Percentiles rank a stretch among this genome's conserved stretches.
Conservation (phyloP, 2,113 vertebrate genomes). For the Dromaius novaehollandiae region DNA sequence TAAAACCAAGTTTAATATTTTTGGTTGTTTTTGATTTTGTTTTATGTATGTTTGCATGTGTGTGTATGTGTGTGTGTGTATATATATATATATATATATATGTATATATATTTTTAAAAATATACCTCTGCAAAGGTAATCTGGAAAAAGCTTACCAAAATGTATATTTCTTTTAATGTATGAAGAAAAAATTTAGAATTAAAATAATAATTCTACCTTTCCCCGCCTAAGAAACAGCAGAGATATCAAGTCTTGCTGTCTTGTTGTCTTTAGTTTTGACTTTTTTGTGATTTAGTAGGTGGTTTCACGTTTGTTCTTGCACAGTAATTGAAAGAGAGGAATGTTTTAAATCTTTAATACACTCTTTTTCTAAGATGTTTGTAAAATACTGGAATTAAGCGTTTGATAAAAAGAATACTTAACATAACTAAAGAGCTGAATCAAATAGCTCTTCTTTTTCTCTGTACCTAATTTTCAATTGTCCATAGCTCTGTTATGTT, state of each 20-base stretch:
- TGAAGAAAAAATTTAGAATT: not conserved
- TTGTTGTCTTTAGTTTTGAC: not conserved
- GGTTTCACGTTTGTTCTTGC: not conserved
- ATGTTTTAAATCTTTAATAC: not conserved
- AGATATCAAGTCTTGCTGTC: not conserved
- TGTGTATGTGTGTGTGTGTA: no score
- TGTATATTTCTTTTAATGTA: not conserved
- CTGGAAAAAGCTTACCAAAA: not conserved
- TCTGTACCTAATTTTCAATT: not conserved
- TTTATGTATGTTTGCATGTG: not conserved
- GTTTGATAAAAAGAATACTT: not conserved
- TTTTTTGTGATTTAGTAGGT: not conserved
- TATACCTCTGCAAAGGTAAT: not conserved
- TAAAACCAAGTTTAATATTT: not conserved
- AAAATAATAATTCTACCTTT: not conserved
- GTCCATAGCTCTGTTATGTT: not conserved
- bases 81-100: no score
- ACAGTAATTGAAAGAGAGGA: not conserved
- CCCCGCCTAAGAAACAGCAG: not conserved
- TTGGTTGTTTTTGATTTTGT: not conserved
- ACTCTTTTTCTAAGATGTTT: not conserved
- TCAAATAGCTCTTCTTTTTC: not conserved
- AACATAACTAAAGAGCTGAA: not conserved
- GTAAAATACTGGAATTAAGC: not conserved
- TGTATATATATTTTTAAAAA: not conserved